Conservation (phyloP, 2,888 invertebrate genomes). For the Lithosia quadra region DNA sequence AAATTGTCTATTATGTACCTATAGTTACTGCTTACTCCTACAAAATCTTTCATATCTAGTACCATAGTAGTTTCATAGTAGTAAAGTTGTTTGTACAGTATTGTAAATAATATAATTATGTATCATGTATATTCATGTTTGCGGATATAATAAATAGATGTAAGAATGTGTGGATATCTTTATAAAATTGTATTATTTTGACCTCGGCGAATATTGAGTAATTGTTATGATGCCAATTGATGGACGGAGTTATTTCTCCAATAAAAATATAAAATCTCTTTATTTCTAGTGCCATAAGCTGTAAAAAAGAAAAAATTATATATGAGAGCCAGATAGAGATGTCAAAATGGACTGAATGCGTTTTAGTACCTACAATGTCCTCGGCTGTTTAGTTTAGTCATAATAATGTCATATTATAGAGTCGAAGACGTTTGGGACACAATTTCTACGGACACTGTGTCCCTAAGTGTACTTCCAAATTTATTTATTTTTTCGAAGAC, state of each 20-base stretch:
- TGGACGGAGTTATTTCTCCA: background rate
- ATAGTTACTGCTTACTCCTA: too few relatives aligned
- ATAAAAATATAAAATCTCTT: background rate
- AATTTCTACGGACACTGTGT: too few relatives aligned
- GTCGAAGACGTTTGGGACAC: too few relatives aligned
- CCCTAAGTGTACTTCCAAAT: too few relatives aligned
- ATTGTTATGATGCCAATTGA: background rate
- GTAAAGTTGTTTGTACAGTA: background rate
- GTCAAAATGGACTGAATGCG: background rate
- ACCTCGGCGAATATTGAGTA: background rate
- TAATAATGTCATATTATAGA: too few relatives aligned
- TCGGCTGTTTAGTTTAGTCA: background rate
- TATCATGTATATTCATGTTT: background rate
- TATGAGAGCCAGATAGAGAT: background rate
- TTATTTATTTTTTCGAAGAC: too few relatives aligned
- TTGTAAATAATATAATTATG: background rate
- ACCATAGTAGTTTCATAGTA: too few relatives aligned
- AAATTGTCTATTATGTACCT: background rate
- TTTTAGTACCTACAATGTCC: background rate
- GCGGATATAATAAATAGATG: background rate
- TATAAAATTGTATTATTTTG: background rate
- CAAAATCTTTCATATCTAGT: background rate
- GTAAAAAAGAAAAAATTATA: background rate
- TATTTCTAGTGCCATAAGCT: too few relatives aligned
- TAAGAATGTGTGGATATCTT: background rate